Evolutionary conservation across 2,797 vertebrate genomes (phyloP).

Genomic region (Sciaenops ocellatus): DNA sequence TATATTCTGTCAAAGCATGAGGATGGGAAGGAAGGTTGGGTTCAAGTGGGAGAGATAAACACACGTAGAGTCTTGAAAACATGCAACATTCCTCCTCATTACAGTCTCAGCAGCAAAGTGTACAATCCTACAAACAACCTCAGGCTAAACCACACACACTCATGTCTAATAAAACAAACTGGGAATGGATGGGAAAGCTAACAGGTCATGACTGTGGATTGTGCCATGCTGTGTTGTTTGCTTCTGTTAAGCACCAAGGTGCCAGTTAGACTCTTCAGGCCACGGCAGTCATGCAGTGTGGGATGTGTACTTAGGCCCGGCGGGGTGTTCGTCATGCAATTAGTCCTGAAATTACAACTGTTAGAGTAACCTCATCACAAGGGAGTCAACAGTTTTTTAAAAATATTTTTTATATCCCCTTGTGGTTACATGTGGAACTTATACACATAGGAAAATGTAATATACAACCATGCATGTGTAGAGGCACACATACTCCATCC

Average conservation of each 20-base stretch:
- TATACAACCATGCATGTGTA: conserved; percentile 15
- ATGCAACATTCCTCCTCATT: conserved; percentile 19
- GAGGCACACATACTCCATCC: conserved; percentile 49
- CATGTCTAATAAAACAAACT: conserved; percentile 45
- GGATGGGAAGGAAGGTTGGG: neutral
- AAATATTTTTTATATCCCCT: conserved; percentile 18
- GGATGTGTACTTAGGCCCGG: conserved; percentile 32
- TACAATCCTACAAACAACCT: conserved; percentile 38
- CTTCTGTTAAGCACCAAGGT: conserved; percentile 41
- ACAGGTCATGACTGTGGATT: conserved; percentile 51
- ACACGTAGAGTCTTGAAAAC: conserved; percentile 30
- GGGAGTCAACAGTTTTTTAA: conserved; percentile 37
- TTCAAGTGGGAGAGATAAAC: conserved; percentile 37
- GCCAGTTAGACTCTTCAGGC: conserved; percentile 40
- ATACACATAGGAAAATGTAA: conserved; percentile 40
- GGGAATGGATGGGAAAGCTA: conserved; percentile 54
- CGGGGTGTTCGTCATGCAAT: conserved; percentile 38
- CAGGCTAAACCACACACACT: conserved; percentile 56
- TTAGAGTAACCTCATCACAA: conserved; percentile 29
- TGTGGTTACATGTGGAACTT: conserved; percentile 40
- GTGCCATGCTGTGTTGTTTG: conserved; percentile 60
- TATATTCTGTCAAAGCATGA: neutral
- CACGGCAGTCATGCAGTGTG: conserved; percentile 22
- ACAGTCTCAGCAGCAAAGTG: conserved; percentile 21
- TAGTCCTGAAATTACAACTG: conserved; percentile 55